phyloP scores from a whole-genome alignment of 2,888 invertebrate genomes.

The Callyntrura guangdongensis region DNA sequence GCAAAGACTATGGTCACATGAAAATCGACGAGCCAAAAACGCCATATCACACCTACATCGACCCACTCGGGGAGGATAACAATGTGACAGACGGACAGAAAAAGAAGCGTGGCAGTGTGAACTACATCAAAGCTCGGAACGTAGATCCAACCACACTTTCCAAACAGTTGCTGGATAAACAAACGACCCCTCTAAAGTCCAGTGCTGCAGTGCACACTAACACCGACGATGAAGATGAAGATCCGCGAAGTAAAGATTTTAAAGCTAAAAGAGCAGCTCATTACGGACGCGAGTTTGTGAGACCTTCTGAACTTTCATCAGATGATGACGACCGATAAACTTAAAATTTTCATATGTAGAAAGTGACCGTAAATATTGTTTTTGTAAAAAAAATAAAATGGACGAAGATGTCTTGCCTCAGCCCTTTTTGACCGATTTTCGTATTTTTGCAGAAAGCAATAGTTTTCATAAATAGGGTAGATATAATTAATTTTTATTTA shows the following conservation, averaged over 20 bases:
- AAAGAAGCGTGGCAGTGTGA: slow-evolving; percentile 63
- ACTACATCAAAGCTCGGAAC: slow-evolving; percentile 32
- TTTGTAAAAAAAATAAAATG: neutral
- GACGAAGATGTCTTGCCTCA: too few species aligned
- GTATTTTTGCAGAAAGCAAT: too few species aligned
- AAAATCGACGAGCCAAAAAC: slow-evolving; percentile 79
- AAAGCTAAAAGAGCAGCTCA: slow-evolving; percentile 67
- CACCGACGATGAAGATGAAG: slow-evolving; percentile 30
- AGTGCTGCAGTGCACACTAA: neutral
- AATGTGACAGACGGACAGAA: neutral
- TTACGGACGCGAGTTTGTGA: slow-evolving; percentile 70
- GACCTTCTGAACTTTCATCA: slow-evolving; percentile 17
- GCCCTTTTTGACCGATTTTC: too few species aligned
- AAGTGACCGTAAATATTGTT: neutral
- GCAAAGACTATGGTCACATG: slow-evolving; percentile 78
- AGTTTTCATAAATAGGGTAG: too few species aligned
- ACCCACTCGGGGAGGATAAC: slow-evolving; percentile 24
- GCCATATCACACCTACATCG: slow-evolving; percentile 62
- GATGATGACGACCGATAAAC: slow-evolving; percentile 44
- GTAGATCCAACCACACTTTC: slow-evolving; percentile 60
- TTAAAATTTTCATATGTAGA: too few species aligned
- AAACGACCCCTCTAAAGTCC: slow-evolving; percentile 51
- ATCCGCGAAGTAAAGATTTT: slow-evolving; percentile 19
- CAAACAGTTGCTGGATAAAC: slow-evolving; percentile 63
- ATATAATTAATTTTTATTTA: too few species aligned